Evolutionary conservation across 2,888 invertebrate species (phyloP), one percentile per base, ranked within the genome.

Genomic region (Alloplasta piceator): DNA sequence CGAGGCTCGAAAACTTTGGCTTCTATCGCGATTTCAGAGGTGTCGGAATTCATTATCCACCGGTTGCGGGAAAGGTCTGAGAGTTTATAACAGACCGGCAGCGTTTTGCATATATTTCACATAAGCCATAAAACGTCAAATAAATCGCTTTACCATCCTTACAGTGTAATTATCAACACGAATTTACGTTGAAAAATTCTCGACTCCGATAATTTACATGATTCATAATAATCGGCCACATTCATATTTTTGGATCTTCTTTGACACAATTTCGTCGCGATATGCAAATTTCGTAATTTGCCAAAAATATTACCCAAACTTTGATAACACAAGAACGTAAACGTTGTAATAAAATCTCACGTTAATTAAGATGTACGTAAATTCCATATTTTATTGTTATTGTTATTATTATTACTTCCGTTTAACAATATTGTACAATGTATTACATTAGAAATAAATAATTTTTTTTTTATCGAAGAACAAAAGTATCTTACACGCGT

Each of bases 31-130:
- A 26, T 77, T 72, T 70, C 58, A 48, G 67, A 82, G 84, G 83
- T 82, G 84, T 83, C 67, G 66, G 82, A 83, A 82, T 84, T 82
- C 82, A 84, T 83, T 82, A 83, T 78, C 80, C 63, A 77, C 55
- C 70, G 67, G 72, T 52, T 80, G 58, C 43, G 50, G 14, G 14
- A 52, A 5, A 6, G 4, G 50, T 5, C 1, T 12, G 50, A 5
- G 6, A 52, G 52, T 52, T 0, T 52, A 52, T 52, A 26, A 41
- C 60, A 66, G 58, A 7, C 36, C 1, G 50, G 52, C 16, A 61
- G 66, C 60, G 67, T 76, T 84, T 83, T 84, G 83, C 83, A 84
- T 83, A 81, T 82, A 64, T 68, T 61, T 39, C 50, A 38, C 67
- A 73, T 74, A 48, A 66, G 48, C 56, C 55, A 41, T 48, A 14